Evolutionary conservation across 2,888 invertebrate genomes (phyloP), one percentile per base, ranked within the genome.

Genomic region (Teleogryllus oceanicus): DNA sequence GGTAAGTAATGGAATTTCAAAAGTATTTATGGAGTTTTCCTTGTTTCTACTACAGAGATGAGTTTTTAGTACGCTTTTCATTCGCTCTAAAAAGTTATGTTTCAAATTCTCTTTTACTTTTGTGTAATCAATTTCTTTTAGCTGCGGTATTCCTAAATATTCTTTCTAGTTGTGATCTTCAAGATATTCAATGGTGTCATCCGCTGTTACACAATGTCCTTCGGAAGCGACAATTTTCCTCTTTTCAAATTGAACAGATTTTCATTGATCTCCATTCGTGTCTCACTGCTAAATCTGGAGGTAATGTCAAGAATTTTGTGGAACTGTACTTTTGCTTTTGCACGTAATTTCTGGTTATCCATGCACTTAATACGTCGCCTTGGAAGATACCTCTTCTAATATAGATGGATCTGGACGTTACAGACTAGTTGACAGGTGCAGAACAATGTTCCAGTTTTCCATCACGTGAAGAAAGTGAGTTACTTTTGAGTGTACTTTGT

Each of bases 321-420:
- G 13, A 62, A 5, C 2, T 62, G 13, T 12, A 12, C 18, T 12
- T 18, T 62, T 18, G 2, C 2, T 18, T 62, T 12, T 12, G 62
- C 2, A 62, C 4, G 5, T 62, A 62, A 3, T 62, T 62, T 62
- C 24, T 0, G 18, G 62, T 62, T 5, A 62, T 16, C 62, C 62
- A 62, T 18, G 18, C 18, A 62, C 24, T 13, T 13, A 77, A 37
- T 37, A 4, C 5, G 77, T 50, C 77, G 11, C 1, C 77, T n/a
- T 77, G 77, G n/a, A 77, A 77, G 1, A 77, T 77, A n/a, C 77
- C 77, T n/a, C 77, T n/a, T 8, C 11, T 21, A 49, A 77, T 77
- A 77, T 37, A n/a, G 13, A 77, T 77, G 13, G 37, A 13, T 62
- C 62, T 62, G 3, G 62, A 62, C 4, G 11, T 62, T 18, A 62